Evolutionary conservation across 2,797 vertebrate species (phyloP).

Genomic region (Melanotaenia maccullochi): DNA sequence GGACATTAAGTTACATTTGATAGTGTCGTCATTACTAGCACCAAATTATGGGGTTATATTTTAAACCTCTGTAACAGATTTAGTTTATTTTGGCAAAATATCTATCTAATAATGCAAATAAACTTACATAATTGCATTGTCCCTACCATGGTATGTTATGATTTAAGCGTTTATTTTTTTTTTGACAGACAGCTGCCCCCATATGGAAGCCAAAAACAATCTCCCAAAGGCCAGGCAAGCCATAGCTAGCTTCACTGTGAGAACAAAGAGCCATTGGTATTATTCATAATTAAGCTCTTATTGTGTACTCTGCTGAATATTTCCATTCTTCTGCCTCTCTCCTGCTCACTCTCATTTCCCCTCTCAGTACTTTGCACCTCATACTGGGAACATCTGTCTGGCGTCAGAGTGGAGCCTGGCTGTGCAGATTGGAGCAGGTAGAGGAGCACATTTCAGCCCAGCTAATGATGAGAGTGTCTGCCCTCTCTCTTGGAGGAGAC

Average conservation of each 20-base stretch:
- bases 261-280: conserved; percentile 82
- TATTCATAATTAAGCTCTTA: conserved; percentile 84
- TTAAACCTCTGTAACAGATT: conserved; percentile 47
- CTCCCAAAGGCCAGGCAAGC: conserved; percentile 77
- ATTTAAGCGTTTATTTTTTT: conserved; percentile 68
- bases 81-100: conserved; percentile 65
- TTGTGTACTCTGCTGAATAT: conserved; percentile 80
- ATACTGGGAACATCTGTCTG: conserved; percentile 86
- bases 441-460: conserved; percentile 82
- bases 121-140: conserved; percentile 74
- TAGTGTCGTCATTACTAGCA: conserved; percentile 28
- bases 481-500: conserved; percentile 84
- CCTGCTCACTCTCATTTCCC: conserved; percentile 65
- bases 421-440: conserved; percentile 87
- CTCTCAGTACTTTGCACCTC: conserved; percentile 80
- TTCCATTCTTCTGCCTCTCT: conserved; percentile 80
- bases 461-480: conserved; percentile 86
- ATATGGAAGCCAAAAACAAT: conserved; percentile 82
- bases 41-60: conserved; percentile 34
- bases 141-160: conserved; percentile 65
- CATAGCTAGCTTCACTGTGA: conserved; percentile 71
- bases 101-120: conserved; percentile 62
- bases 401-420: conserved; percentile 82
- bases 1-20: conserved; percentile 17
- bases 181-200: conserved; percentile 83